These are phyloP conservation scores for Agelas oroides DNA, from an alignment of 37 sponge, comb jelly and placozoan species.

Conservation along the genomic window DNA sequence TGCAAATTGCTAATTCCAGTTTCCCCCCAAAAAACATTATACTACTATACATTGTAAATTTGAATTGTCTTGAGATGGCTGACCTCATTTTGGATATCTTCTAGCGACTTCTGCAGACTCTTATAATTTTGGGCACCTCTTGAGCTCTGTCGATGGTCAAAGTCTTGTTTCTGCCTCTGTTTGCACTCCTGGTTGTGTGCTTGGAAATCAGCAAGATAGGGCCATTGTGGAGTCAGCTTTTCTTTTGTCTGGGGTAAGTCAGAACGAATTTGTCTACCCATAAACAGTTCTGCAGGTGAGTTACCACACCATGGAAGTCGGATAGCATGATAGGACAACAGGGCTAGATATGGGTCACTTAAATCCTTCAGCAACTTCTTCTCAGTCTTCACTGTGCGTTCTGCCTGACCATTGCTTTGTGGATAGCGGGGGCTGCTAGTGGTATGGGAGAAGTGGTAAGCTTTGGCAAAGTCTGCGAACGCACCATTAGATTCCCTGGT, in stretches of 20 bases:
- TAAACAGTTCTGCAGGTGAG: conserved; percentile 61
- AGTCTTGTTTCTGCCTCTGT: conserved; percentile 33
- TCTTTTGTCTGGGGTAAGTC: conserved; percentile 10
- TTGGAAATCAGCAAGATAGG: conserved; percentile 36
- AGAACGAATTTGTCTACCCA: conserved; percentile 62
- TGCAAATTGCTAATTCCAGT: too few species aligned
- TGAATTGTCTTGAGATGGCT: too few species aligned
- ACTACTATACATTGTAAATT: too few species aligned
- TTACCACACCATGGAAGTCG: conserved; percentile 66
- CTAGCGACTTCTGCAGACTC: too few species aligned
- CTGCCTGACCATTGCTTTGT: conserved; percentile 52
- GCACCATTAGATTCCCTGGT: conserved; percentile 17
- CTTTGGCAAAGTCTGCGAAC: conserved; percentile 8
- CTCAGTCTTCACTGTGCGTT: conserved; percentile 42
- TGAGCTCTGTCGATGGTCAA: conserved; percentile 29
- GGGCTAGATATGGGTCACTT: conserved; percentile 33
- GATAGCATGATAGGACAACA: conserved; percentile 43
- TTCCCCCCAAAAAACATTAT: too few species aligned
- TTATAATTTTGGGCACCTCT: background rate
- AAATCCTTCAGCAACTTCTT: conserved; percentile 30
- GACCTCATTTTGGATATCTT: too few species aligned
- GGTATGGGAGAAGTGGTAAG: conserved; percentile 18
- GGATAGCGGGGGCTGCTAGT: conserved; percentile 57
- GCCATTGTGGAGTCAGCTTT: conserved; percentile 41
- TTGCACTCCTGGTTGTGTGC: conserved; percentile 15